Base-by-base conservation (phyloP, 2,113 vertebrate species). In the Mustela lutreola region DNA sequence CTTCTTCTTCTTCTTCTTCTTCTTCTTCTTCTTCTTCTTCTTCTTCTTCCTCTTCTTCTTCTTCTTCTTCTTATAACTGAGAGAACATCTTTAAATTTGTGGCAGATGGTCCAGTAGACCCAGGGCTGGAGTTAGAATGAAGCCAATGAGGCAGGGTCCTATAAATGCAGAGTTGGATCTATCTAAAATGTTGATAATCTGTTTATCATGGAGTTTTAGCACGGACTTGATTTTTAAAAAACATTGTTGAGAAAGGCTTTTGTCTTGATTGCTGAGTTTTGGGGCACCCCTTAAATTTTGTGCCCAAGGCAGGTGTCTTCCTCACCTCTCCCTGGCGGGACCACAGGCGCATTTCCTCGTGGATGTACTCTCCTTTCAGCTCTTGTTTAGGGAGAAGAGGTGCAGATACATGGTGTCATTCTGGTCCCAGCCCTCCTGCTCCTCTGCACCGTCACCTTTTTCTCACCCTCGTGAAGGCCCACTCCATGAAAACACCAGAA, bases 381-480 rank as follows among this genome's bases (percentile, higher is more conserved):
- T 75, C 78, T 70, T 53, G 11, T 60, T 62, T 45, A 9, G n/a
- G 31, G 39, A 63, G 16, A 5, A 2, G 36, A 28, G 36, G 19
- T 10, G 12, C 60, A 24, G 45, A 24, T 21, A 24, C 11, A 21
- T 19, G 67, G n/a, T 36, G 10, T 3, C 3, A 4, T 65, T 0
- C 12, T 0, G 21, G 48, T 56, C 73, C 36, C 12, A 22, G 45
- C 28, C 11, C 1, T 45, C 11, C 4, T 3, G 21, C 12, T 63
- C 19, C 12, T 7, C 50, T 16, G 16, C 22, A 0, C n/a, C 0
- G 2, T 75, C 42, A 31, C 12, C 53, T 81, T 31, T 19, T 45
- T 36, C 16, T 76, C 12, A 53, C 3, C 10, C 26, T 62, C 5
- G 5, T 1, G 2, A 86, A 42, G 45, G 10, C 4, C 28, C 0